Base-by-base conservation (phyloP, 2,113 vertebrate species). In the Zapus hudsonius region DNA sequence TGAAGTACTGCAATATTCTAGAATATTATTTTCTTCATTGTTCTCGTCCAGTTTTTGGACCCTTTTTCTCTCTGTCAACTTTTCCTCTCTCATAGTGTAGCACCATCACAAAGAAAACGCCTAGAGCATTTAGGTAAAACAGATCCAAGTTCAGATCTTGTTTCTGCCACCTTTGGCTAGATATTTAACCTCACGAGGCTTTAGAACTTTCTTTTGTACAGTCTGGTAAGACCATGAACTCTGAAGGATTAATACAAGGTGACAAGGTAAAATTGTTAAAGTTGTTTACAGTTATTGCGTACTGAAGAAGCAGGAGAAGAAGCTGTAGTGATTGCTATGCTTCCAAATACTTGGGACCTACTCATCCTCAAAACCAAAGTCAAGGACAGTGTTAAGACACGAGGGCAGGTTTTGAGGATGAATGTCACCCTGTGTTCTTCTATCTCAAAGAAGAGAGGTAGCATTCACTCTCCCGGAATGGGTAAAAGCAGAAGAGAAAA, bases 61-160 rank as follows among this genome's bases (percentile, higher is more conserved):
- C 6, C 57, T 47, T 81, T 72, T 33, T 64, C 20, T 38, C 52
- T 79, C 23, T 84, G 83, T 67, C 25, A 69, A 16, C n/a, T n/a
- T 70, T 90, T 86, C 52, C 40, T 93, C 88, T 78, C 64, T 3
- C 6, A 76, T 6, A 74, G 33, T 29, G 16, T 55, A 31, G 79
- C 36, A 69, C 81, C 22, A 57, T 19, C 12, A 85, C 47, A 90
- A 78, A 33, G 40, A 38, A 84, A 76, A 91, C 66, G 15, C 78
- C 86, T 20, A 33, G 23, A 47, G 61, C 70, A 16, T 47, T 52
- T 23, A 59, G 63, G 59, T 85, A 57, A 78, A 73, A 11, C 22
- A 75, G 44, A 82, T 76, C 7, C 16, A 84, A 86, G 23, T 55
- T 93, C 27, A 80, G 84, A 90, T 69, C 73, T 69, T 33, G 75